Conservation (phyloP, 2,797 vertebrate genomes). For the Gobionotothen gibberifrons region DNA sequence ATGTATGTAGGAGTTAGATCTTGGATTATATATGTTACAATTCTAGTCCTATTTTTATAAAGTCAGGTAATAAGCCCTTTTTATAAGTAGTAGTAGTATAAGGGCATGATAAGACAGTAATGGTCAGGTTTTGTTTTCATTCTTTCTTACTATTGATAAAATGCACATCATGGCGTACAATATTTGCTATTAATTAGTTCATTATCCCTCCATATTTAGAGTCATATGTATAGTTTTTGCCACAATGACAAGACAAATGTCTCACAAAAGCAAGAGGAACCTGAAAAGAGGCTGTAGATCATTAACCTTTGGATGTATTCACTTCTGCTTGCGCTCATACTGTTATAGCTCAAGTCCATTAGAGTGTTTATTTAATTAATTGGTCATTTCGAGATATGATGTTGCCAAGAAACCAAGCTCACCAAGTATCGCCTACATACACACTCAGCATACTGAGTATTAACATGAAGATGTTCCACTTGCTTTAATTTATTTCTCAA, state of each 20-base stretch:
- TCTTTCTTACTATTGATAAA: constrained; percentile 1
- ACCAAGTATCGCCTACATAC: constrained; percentile 15
- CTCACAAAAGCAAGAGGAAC: constrained; percentile 1
- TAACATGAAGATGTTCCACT: neutral
- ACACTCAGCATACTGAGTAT: neutral
- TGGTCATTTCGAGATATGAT: constrained; percentile 58
- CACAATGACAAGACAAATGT: neutral
- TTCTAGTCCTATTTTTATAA: constrained; percentile 7
- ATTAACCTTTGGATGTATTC: constrained; percentile 60
- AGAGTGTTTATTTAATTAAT: constrained; percentile 75
- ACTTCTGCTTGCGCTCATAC: constrained; percentile 20
- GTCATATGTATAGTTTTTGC: neutral
- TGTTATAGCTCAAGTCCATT: constrained; percentile 63
- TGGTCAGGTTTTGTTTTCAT: neutral
- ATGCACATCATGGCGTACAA: neutral
- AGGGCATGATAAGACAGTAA: neutral
- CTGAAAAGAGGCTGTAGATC: constrained; percentile 49
- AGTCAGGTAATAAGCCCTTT: neutral
- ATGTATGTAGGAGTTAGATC: neutral
- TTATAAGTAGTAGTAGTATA: too few species aligned
- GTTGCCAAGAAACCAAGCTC: constrained; percentile 75
- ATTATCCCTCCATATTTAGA: neutral
- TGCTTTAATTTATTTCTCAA: neutral
- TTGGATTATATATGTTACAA: neutral
- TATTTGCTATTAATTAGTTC: neutral